Evolutionary conservation across 2,797 vertebrate species (phyloP), one percentile per base, ranked within the genome.

Genomic region (Cyprinella venusta): DNA sequence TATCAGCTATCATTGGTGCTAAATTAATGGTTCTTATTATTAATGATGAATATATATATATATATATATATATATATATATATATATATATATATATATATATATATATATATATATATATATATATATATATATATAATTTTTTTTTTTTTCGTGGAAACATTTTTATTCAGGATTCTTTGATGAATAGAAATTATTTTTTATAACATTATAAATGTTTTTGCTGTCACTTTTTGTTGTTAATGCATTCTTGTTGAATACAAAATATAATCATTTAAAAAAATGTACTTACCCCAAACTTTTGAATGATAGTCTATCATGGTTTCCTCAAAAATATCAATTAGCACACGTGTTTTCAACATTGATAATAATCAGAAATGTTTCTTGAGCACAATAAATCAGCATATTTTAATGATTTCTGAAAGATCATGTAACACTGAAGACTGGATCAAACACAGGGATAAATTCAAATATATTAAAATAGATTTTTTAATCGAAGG

Each of bases 61-160:
- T 30, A 30, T 30, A 30, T 30, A 30, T 30, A 30, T n/a, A 4
- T 10, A n/a, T 0, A 33, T 33, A 4, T 10, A n/a, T 0, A 33
- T 33, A 4, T 10, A n/a, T 0, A 33, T 33, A 4, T 10, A n/a
- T 0, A 33, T 33, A 4, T 10, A n/a, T 0, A 33, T 33, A 4
- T 10, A n/a, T 0, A 33, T 33, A 4, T 10, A n/a, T 0, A 33
- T 33, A 4, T 10, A n/a, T 0, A 33, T 33, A 4, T 10, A n/a
- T 0, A 33, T 33, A 4, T 10, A n/a, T 0, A 33, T 33, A 4
- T 10, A n/a, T 0, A 33, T 33, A 30, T 30, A 1, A 30, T 30
- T 30, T 30, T 1, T 30, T 30, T 30, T 1, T 9, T 56, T 56
- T 24, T 12, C 24, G 3, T 9, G 21, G n/a, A 24, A 59, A 59